Base-by-base conservation (phyloP, 2,888 invertebrate genomes). In the Parascotia fuliginaria region DNA sequence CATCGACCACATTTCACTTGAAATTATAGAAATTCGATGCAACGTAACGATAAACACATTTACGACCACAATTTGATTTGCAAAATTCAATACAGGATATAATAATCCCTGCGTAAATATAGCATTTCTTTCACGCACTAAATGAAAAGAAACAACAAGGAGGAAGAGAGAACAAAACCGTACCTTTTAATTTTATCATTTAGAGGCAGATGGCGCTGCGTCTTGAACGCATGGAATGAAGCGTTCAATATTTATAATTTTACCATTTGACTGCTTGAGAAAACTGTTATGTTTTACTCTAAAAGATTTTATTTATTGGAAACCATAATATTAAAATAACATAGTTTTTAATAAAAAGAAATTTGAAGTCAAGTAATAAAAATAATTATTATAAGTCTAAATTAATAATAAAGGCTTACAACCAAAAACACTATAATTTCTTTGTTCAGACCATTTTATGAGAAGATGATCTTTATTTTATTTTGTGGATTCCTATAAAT, bases 1-100 rank as follows among this genome's bases (percentile, higher is more conserved):
- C 90, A 89, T 91, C 82, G 79, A 85, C 84, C 89, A 90, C 91
- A 91, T 89, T 90, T 87, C 83, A 84, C 79, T 83, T 69, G 69
- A 75, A 79, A 81, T 70, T 76, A 77, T 67, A 79, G 82, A 82
- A 77, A 77, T 77, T 81, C 79, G 69, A 70, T 75, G 65, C 63
- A 77, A 67, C 73, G 71, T 43, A 65, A 65, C 70, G 73, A 70
- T 64, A 60, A 62, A 75, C 75, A 80, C 77, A 74, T 64, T 60
- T 60, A 33, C 19, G 42, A 58, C 49, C 70, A 70, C 55, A 63
- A 68, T 60, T 65, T 71, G 60, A 66, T 71, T 73, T 70, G 32
- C 31, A 52, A 72, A 76, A 62, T 72, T 77, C 65, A 75, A 68
- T 73, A 73, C 65, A 75, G 63, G 65, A 74, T 79, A 77, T 76